Base-by-base conservation (phyloP, 2,888 invertebrate species). In the Melolontha melolontha region DNA sequence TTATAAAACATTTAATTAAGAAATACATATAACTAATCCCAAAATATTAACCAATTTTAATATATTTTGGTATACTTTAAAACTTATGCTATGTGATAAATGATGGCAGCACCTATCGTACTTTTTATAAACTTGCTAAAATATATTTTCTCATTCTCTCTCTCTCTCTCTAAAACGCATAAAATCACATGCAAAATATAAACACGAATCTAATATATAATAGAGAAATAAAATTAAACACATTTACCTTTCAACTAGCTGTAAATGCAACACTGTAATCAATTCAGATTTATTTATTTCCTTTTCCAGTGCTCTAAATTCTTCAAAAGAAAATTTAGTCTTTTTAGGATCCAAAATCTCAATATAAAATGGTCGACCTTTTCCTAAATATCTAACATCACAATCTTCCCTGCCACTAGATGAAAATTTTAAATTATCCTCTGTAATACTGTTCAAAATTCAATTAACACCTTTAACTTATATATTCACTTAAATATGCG, bases 341-440 rank as follows among this genome's bases (percentile, higher is more conserved):
- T 85, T 80, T 71, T 84, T 85, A 0, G 94, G 91, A 81, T 93
- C 89, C 0, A 89, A 78, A 44, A 96, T 87, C 86, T 98, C 96
- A 0, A 98, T 84, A 0, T 94, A 93, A 85, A 98, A 99, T 0
- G 98, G 98, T 7, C 98, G 85, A 0, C 98, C 98, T 69, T 89
- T 86, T 0, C 97, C 96, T 70, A 99, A 84, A 84, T 95, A 98
- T 67, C 97, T 86, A 0, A 98, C 98, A 84, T 99, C 99, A 0
- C 97, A 95, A 84, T 99, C 99, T 84, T 99, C 98, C 42, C 99
- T 86, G 0, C 98, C 98, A 63, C 97, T 96, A 1, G 97, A 90
- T 74, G 93, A 89, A 84, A 98, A 95, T 79, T 92, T 92, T 71
- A 83, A 74, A 66, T 74, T 71, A 50, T 73, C 73, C 50, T 71